These are phyloP conservation scores for Heterochromis multidens DNA, from an alignment of 2,113 vertebrate genomes.

Conservation along the genomic window DNA sequence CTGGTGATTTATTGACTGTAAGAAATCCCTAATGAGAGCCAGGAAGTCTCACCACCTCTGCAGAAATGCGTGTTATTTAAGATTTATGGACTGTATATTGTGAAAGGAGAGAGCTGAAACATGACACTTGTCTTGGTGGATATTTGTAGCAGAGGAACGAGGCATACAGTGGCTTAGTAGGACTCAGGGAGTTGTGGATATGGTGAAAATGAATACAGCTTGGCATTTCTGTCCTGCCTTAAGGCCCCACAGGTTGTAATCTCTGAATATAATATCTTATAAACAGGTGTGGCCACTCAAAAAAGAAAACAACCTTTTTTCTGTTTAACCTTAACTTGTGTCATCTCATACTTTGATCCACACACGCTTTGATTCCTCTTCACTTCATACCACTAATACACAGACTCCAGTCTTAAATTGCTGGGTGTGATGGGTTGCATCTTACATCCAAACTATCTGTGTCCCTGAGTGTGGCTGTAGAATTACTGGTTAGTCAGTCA, in stretches of 20 bases:
- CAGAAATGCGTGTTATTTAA: constrained; percentile 8
- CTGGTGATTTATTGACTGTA: constrained; percentile 30
- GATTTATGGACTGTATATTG: constrained; percentile 45
- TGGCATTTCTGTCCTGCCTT: background rate
- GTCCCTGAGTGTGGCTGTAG: constrained; percentile 3
- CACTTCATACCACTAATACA: constrained; percentile 16
- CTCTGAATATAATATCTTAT: background rate
- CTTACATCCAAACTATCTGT: background rate
- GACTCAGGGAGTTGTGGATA: background rate
- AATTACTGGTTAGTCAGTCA: constrained; percentile 25
- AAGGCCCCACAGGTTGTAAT: background rate
- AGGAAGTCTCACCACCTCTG: constrained; percentile 6
- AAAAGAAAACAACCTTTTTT: background rate
- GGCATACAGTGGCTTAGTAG: background rate
- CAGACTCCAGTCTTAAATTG: constrained; percentile 33
- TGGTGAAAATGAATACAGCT: background rate
- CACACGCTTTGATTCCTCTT: background rate
- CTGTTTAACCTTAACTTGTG: background rate
- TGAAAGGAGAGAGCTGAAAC: constrained; percentile 35
- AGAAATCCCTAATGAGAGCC: constrained; percentile 13
- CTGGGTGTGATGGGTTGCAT: constrained; percentile 32
- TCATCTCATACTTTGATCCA: background rate
- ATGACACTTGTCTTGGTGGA: constrained; percentile 1
- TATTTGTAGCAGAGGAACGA: background rate
- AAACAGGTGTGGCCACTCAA: background rate